phyloP scores from a whole-genome alignment of 2,797 vertebrate species.

The Manis pentadactyla region DNA sequence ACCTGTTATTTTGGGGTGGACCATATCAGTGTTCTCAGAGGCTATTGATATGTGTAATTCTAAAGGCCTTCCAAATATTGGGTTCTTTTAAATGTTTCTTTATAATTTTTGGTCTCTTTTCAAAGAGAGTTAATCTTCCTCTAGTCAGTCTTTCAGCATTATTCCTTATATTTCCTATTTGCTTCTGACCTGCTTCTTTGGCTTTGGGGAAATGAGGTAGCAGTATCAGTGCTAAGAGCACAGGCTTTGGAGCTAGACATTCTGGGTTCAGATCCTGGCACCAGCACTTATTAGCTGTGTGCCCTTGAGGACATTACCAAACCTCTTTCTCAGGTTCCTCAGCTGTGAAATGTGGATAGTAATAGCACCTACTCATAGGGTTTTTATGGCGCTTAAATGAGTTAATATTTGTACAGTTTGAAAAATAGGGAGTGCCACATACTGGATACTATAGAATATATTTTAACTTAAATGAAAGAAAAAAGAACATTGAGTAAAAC shows the following conservation, averaged over 20 bases:
- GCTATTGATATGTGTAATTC: background rate
- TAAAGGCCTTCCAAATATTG: background rate
- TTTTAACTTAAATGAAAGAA: conserved; percentile 35
- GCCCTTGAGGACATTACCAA: background rate
- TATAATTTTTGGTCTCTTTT: background rate
- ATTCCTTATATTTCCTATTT: background rate
- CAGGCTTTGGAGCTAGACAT: background rate
- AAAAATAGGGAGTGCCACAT: background rate
- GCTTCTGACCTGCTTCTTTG: background rate
- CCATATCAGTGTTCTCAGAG: background rate
- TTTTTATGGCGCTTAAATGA: conserved; percentile 17
- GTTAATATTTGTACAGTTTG: background rate
- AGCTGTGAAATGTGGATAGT: background rate
- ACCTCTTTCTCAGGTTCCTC: background rate
- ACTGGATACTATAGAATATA: background rate
- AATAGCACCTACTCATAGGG: background rate
- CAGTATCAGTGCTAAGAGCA: background rate
- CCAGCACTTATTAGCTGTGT: background rate
- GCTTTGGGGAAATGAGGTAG: background rate
- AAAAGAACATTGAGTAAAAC: background rate
- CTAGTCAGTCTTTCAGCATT: background rate
- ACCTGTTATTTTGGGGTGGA: background rate
- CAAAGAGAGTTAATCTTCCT: background rate
- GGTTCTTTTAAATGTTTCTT: background rate
- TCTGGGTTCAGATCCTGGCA: background rate